A percentile compares a stretch with the other conserved stretches of the same genome.
Conservation (phyloP, 2,113 vertebrate species). For the Elephas maximus region DNA sequence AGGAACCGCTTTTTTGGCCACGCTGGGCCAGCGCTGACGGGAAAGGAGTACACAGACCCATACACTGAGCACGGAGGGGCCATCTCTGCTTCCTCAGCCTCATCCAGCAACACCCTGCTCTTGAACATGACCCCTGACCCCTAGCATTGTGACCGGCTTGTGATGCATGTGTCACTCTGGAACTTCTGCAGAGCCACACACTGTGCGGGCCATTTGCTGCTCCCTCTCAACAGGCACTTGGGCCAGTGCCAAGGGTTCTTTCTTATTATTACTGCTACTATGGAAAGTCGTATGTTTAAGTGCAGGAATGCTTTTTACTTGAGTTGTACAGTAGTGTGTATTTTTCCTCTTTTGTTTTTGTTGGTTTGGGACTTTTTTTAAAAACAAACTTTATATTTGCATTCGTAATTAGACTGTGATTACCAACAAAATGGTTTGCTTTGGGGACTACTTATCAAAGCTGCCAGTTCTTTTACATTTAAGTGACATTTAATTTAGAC, state of each 20-base stretch:
- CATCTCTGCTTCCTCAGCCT: slow-evolving; percentile 91
- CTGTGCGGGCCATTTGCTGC: slow-evolving; percentile 83
- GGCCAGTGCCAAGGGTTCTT: slow-evolving; percentile 78
- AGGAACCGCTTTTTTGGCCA: slow-evolving; percentile 93
- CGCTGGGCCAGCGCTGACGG: slow-evolving; percentile 91
- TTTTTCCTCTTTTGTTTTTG: not conserved
- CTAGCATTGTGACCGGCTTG: slow-evolving; percentile 89
- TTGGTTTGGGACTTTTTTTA: slow-evolving; percentile 55
- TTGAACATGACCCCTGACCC: slow-evolving; percentile 87
- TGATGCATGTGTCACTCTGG: slow-evolving; percentile 92
- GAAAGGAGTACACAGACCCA: slow-evolving; percentile 90
- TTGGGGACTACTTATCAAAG: slow-evolving; percentile 85
- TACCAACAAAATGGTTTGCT: slow-evolving; percentile 83
- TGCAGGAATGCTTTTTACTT: slow-evolving; percentile 20
- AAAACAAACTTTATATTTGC: slow-evolving; percentile 74
- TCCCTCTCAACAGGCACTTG: slow-evolving; percentile 85
- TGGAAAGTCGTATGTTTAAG: slow-evolving; percentile 66
- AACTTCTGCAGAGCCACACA: slow-evolving; percentile 87
- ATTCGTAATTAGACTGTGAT: slow-evolving; percentile 84
- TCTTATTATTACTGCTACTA: slow-evolving; percentile 68
- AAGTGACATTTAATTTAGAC: slow-evolving; percentile 81
- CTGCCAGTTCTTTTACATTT: slow-evolving; percentile 79
- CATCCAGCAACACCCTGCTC: slow-evolving; percentile 88
- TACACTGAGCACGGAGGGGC: slow-evolving; percentile 88
- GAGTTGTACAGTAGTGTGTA: not conserved